phyloP scores from a whole-genome alignment of 2,888 invertebrate species.

The Rotaria sp. region DNA sequence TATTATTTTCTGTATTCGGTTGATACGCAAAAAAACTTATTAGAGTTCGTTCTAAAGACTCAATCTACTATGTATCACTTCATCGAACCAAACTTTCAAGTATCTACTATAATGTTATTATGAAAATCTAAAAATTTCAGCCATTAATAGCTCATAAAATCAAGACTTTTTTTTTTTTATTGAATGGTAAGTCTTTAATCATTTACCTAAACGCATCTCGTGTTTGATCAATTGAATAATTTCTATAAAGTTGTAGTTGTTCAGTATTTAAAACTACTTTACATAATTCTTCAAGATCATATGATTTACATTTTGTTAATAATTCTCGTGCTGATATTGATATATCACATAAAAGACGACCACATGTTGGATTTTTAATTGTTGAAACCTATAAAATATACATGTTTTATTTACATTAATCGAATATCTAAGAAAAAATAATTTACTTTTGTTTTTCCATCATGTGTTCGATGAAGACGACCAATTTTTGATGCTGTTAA shows the following conservation, averaged over 20 bases:
- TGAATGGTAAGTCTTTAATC: no score
- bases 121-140: no score
- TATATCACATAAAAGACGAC: conserved; percentile 82
- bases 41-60: no score
- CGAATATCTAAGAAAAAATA: conserved; percentile 31
- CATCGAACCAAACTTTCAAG: no score
- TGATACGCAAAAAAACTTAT: no score
- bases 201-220: conserved; percentile 50
- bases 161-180: no score
- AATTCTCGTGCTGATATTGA: conserved; percentile 86
- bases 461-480: conserved; percentile 64
- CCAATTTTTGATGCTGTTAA: conserved; percentile 79
- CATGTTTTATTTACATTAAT: no score
- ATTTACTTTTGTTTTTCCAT: conserved; percentile 49
- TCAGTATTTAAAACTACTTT: conserved; percentile 52
- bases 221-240: conserved; percentile 49
- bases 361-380: conserved; percentile 58
- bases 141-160: no score
- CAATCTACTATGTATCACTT: no score
- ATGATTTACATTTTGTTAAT: conserved; percentile 74
- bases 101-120: no score
- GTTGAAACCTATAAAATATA: conserved; percentile 38
- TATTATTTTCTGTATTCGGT: no score
- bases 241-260: conserved; percentile 40
- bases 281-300: conserved; percentile 69